Evolutionary conservation across 2,113 vertebrate species (phyloP), one percentile per base, ranked within the genome.

Genomic region (Mesocricetus auratus): DNA sequence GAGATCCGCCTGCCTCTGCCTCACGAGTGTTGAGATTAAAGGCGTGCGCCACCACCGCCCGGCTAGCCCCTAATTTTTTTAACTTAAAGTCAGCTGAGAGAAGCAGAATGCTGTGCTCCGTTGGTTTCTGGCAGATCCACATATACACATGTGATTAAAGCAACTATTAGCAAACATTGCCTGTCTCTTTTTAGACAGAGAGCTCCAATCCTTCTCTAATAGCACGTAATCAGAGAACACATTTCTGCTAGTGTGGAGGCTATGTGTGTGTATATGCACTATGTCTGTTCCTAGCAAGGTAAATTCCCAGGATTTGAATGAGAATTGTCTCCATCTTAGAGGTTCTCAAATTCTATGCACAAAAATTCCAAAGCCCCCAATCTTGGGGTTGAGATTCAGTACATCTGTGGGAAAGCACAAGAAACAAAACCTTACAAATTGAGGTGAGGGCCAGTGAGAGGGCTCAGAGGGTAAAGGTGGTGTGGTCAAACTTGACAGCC

Each of bases 261-360:
- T 0, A 47, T 21, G 10, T 3, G 29, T 12, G n/a, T 31, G 26
- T 9, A 39, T 6, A 86, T 22, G n/a, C 6, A 47, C 5, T 1
- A 56, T 5, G 75, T n/a, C 33, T 36, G 77, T 69, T 92, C 24
- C 29, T 89, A 17, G 4, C 94, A 88, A 87, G 78, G 24, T 73
- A 91, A 71, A 50, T 66, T 93, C 42, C 53, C 17, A 86, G 56
- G 64, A 33, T 53, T 78, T 78, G 31, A 92, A 33, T 64, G 82
- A 83, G 9, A 78, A 7, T 74, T 66, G 86, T 56, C 24, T 75
- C 15, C 17, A 75, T 53, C 64, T 73, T 9, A 93, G 33, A 86
- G 36, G 45, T 95, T 90, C 42, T 92, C 73, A 94, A 58, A 89
- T 94, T 85, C 21, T 58, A 24, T 69, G 24, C 39, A 50, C 42